These are phyloP conservation scores for Yponomeuta evonymella DNA, from an alignment of 2,888 invertebrate genomes.

Conservation along the genomic window DNA sequence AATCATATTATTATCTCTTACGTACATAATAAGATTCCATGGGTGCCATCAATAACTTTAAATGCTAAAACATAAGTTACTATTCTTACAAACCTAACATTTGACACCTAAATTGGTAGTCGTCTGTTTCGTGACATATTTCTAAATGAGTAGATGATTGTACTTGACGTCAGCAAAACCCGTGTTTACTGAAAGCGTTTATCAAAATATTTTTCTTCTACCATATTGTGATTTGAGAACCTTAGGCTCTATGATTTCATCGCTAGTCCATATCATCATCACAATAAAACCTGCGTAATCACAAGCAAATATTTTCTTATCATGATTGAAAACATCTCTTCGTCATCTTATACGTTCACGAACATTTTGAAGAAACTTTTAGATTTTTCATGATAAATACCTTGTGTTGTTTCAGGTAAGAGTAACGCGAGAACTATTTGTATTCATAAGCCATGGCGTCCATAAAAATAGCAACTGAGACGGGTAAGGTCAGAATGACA, in stretches of 20 bases:
- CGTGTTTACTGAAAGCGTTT: background rate
- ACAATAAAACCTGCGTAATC: background rate
- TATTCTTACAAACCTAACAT: too few species aligned
- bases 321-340: background rate
- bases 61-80: too few species aligned
- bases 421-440: constrained; percentile 30
- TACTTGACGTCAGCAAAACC: too few species aligned
- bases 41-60: too few species aligned
- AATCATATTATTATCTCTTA: too few species aligned
- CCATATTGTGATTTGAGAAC: background rate
- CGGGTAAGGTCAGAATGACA: constrained; percentile 31
- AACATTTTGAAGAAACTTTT: too few species aligned
- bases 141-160: too few species aligned
- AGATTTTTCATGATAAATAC: background rate
- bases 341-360: background rate
- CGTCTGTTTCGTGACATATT: too few species aligned
- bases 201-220: background rate
- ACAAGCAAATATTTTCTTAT: background rate
- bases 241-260: background rate
- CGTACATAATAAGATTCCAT: too few species aligned
- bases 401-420: constrained; percentile 50
- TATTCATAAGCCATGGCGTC: constrained; percentile 41
- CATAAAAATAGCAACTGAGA: constrained; percentile 47
- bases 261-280: background rate
- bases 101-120: too few species aligned